Evolutionary conservation across 2,888 invertebrate species (phyloP).

Genomic region (Sisyra terminalis): DNA sequence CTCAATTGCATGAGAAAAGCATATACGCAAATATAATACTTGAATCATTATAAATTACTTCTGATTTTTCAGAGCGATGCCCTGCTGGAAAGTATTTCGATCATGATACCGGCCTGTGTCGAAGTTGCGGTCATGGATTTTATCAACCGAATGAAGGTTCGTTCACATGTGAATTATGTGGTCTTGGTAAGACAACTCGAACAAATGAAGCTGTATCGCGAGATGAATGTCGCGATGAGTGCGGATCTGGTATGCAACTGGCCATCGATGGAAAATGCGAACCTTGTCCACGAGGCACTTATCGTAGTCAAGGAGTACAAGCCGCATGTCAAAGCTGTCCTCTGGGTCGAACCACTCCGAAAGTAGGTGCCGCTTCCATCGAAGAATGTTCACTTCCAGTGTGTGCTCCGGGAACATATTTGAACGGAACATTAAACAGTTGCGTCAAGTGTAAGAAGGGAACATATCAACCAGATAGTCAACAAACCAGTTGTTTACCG

Average conservation of each 20-base stretch:
- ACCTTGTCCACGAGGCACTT: constrained; percentile 78
- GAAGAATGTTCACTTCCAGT: constrained; percentile 89
- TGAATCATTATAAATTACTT: too few relatives aligned
- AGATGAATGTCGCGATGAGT: constrained; percentile 82
- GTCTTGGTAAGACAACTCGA: constrained; percentile 80
- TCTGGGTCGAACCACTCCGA: constrained; percentile 75
- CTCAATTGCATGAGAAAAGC: too few relatives aligned
- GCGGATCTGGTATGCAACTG: constrained; percentile 68
- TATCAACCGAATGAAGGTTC: constrained; percentile 85
- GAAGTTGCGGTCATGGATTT: constrained; percentile 86
- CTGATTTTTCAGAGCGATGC: constrained; percentile 56
- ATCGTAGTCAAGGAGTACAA: constrained; percentile 71
- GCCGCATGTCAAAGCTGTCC: constrained; percentile 82
- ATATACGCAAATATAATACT: too few relatives aligned
- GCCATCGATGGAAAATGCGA: constrained; percentile 82
- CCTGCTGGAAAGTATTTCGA: constrained; percentile 90
- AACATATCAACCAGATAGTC: constrained; percentile 76
- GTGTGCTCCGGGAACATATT: constrained; percentile 66
- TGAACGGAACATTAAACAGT: constrained; percentile 71
- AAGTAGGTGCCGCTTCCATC: constrained; percentile 62
- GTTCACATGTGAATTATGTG: constrained; percentile 76
- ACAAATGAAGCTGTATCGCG: constrained; percentile 76
- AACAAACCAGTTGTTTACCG: constrained; percentile 70
- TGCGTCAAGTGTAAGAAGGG: constrained; percentile 81
- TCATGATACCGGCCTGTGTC: constrained; percentile 70